Evolutionary conservation across 2,797 vertebrate genomes (phyloP), one percentile per base, ranked within the genome.

Genomic region (Anguilla obscura): DNA sequence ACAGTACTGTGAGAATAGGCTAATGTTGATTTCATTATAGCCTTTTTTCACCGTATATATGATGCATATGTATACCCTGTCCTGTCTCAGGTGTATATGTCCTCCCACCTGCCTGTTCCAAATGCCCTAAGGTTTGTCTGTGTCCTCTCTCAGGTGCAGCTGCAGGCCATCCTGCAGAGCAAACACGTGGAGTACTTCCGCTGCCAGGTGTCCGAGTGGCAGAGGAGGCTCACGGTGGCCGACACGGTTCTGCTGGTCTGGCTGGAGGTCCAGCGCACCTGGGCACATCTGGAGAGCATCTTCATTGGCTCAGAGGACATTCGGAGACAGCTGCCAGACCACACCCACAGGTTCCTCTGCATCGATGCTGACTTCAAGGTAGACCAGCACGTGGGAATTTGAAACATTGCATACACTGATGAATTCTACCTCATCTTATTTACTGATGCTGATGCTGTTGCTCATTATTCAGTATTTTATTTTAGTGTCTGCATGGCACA

Each of bases 311-410:
- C 95, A 82, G 95, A 95, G 88, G 96, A 96, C 90, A 96, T 96
- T 90, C 91, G 93, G 91, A 94, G 94, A 36, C 96, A 97, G 90
- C 93, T 98, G 21, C 92, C 95, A 84, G 86, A 94, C 89, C 96
- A 97, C 89, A 91, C 95, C 36, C 92, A 93, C 60, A 93, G 95
- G 91, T 97, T 97, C 84, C 92, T 95, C 88, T 91, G 90, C 79
- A 94, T 96, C 60, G 94, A 97, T 90, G 89, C 91, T 6, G 94
- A 96, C 89, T 97, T 97, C 93, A 95, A 97, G 96, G 96, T 97
- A 89, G 10, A 36, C 50, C 16, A 85, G 84, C 54, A 63, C 1
- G 27, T 45, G 2, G 45, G 5, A 33, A 24, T 27, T n/a, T 27
- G 4, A 48, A 30, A 12, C 18, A 56, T 52, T 33, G 12, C 12